These are phyloP conservation scores for Papilio polytes DNA, from an alignment of 1,140 invertebrate genomes.

Conservation along the genomic window DNA sequence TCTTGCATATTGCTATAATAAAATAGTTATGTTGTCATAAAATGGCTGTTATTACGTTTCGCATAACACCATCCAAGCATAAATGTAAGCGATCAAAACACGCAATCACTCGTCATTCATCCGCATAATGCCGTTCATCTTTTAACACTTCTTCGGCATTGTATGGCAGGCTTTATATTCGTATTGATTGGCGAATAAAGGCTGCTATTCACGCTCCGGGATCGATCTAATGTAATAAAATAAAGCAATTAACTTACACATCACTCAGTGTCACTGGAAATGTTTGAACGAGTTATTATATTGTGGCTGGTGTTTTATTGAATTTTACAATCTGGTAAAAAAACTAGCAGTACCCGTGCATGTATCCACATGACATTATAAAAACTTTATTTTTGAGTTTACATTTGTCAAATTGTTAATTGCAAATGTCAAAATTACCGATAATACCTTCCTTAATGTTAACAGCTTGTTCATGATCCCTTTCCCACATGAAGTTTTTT, in stretches of 20 bases:
- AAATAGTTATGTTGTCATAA: neutral
- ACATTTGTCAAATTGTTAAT: no score
- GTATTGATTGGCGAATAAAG: slow-evolving; percentile 53
- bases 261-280: slow-evolving; percentile 24
- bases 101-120: slow-evolving; percentile 66
- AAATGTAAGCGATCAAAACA: slow-evolving; percentile 56
- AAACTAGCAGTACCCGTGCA: no score
- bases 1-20: neutral
- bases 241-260: slow-evolving; percentile 32
- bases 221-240: slow-evolving; percentile 24
- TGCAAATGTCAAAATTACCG: no score
- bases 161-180: slow-evolving; percentile 50
- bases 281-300: slow-evolving; percentile 12
- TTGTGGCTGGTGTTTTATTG: neutral
- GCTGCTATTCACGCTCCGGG: slow-evolving; percentile 41
- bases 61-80: slow-evolving; percentile 46
- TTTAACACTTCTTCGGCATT: slow-evolving; percentile 60
- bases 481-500: no score
- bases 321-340: neutral
- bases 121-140: slow-evolving; percentile 65
- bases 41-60: neutral
- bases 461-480: no score
- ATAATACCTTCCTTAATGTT: no score
- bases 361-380: no score
- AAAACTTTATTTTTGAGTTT: no score